A percentile compares a stretch with the other conserved stretches of the same genome.
phyloP scores from a whole-genome alignment of 2,797 vertebrate species.

The Dallia pectoralis region DNA sequence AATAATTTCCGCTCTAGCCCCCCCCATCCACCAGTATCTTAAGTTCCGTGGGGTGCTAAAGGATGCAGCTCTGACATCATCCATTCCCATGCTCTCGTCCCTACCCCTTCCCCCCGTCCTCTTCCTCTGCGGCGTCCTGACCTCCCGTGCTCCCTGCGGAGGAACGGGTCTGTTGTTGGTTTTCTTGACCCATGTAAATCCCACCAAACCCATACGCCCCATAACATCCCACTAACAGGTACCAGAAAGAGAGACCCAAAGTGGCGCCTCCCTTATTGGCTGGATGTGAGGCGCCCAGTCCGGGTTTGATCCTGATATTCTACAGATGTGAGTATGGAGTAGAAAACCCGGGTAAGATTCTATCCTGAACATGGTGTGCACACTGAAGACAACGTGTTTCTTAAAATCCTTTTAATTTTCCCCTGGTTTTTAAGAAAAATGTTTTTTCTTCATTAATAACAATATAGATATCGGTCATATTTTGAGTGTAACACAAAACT shows the following conservation, averaged over 20 bases:
- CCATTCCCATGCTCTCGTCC: constrained; percentile 70
- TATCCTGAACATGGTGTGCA: too few relatives aligned
- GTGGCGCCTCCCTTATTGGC: background rate
- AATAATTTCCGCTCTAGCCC: too few relatives aligned
- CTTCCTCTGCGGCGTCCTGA: constrained; percentile 35
- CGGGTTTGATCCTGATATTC: too few relatives aligned
- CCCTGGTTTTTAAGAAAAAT: too few relatives aligned
- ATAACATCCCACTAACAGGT: background rate
- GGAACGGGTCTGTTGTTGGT: constrained; percentile 25
- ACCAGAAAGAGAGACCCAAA: background rate
- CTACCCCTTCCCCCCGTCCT: constrained; percentile 35
- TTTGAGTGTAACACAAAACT: too few relatives aligned
- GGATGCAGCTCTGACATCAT: constrained; percentile 45
- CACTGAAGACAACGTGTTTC: too few relatives aligned
- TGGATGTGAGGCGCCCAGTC: too few relatives aligned
- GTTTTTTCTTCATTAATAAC: too few relatives aligned
- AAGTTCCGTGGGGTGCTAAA: constrained; percentile 1
- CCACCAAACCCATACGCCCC: background rate
- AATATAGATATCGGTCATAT: too few relatives aligned
- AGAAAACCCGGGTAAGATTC: too few relatives aligned
- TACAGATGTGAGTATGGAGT: too few relatives aligned
- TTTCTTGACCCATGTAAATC: constrained; percentile 29
- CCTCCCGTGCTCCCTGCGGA: constrained; percentile 35
- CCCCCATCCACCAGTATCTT: constrained; percentile 11
- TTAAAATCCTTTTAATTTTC: too few relatives aligned